Conservation (phyloP, 2,113 vertebrate genomes). For the Dicrurus megarhynchus region DNA sequence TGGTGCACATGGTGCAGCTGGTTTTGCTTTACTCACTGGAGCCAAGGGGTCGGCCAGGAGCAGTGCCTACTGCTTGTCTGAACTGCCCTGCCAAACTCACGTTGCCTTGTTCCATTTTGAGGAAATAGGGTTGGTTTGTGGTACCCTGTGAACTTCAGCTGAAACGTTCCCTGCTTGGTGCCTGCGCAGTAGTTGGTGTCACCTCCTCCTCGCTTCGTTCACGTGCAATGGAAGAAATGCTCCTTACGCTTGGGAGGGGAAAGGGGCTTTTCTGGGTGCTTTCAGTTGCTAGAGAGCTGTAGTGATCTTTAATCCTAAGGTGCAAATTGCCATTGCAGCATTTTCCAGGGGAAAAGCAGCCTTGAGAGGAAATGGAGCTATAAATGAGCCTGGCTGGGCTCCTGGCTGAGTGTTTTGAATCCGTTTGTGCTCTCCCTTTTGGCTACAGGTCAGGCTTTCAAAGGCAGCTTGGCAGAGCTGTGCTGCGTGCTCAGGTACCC, state of each 20-base stretch:
- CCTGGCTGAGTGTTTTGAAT: not conserved
- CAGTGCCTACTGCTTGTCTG: not conserved
- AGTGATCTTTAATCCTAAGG: slow-evolving; percentile 1
- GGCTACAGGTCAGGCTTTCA: not conserved
- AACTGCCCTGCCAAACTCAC: not conserved
- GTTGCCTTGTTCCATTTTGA: not conserved
- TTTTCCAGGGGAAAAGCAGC: not conserved
- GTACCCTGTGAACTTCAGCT: not conserved
- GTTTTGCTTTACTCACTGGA: not conserved
- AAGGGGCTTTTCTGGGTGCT: not conserved
- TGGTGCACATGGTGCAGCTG: not conserved
- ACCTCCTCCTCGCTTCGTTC: not conserved
- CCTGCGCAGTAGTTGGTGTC: not conserved
- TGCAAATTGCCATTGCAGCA: not conserved
- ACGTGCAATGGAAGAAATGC: accelerated
- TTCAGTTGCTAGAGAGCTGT: not conserved
- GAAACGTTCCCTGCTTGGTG: not conserved
- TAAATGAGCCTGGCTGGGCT: slow-evolving; percentile 23
- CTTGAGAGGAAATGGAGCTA: slow-evolving; percentile 8
- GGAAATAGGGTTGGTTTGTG: not conserved
- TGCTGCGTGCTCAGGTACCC: not conserved
- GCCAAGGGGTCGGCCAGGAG: not conserved
- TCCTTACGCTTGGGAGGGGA: not conserved
- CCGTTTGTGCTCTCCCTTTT: not conserved
- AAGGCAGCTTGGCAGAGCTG: not conserved